Conservation (phyloP, 2,113 vertebrate genomes). For the Eretmodus cyanostictus region DNA sequence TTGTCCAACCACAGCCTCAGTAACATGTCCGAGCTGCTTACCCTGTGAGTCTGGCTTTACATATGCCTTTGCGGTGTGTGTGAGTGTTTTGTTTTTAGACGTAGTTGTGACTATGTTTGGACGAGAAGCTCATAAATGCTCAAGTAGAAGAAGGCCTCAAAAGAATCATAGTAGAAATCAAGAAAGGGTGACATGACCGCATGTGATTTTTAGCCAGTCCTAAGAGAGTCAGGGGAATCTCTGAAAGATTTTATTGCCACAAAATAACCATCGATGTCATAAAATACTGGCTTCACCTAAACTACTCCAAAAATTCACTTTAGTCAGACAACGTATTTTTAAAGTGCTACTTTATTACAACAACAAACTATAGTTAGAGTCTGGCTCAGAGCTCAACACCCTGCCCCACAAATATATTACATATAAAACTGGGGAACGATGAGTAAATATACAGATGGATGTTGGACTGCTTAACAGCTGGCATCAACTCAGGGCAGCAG, state of each 20-base stretch:
- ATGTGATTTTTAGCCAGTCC: not conserved
- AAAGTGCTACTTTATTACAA: not conserved
- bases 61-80: conserved; percentile 8
- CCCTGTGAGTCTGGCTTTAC: conserved; percentile 85
- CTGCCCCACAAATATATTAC: not conserved
- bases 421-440: not conserved
- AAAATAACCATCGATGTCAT: not conserved
- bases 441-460: not conserved
- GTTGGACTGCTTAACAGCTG: not conserved
- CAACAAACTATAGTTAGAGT: not conserved
- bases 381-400: not conserved
- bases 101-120: not conserved
- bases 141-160: not conserved
- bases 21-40: conserved; percentile 99
- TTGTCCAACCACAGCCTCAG: conserved; percentile 99
- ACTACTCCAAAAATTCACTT: not conserved
- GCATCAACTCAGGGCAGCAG: not conserved
- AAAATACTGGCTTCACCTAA: not conserved
- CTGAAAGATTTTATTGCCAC: not conserved
- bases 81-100: not conserved
- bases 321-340: not conserved
- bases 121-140: not conserved
- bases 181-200: not conserved
- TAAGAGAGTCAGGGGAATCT: not conserved
- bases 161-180: not conserved